phyloP scores from a whole-genome alignment of 2,113 vertebrate genomes.

The Anser brachyrhynchus region DNA sequence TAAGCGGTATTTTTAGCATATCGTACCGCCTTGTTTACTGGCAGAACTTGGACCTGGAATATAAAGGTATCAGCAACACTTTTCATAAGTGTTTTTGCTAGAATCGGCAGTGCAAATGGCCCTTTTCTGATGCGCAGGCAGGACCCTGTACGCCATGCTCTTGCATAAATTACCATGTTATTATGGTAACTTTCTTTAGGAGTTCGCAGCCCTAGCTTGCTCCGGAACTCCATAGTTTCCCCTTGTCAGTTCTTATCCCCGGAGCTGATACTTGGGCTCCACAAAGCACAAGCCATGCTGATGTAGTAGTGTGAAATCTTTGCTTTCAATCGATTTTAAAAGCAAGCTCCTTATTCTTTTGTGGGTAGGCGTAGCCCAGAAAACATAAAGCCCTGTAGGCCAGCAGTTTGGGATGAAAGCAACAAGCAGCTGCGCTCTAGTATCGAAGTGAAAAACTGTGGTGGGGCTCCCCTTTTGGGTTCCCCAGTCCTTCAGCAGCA shows the following conservation, averaged over 20 bases:
- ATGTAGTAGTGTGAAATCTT: constrained; percentile 61
- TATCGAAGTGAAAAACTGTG: neutral
- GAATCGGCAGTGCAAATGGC: neutral
- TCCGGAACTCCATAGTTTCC: neutral
- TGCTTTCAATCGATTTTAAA: constrained; percentile 43
- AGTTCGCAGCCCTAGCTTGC: neutral
- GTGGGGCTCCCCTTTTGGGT: neutral
- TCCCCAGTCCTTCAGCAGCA: neutral
- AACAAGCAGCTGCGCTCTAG: neutral
- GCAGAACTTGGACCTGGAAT: neutral
- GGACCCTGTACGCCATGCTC: neutral
- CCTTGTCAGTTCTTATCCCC: neutral
- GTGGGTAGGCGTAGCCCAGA: neutral
- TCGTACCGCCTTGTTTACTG: neutral
- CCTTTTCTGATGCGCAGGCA: constrained; percentile 24
- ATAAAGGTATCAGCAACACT: neutral
- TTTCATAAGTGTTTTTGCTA: neutral
- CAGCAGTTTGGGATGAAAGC: neutral
- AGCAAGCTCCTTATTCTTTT: neutral
- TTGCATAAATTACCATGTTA: constrained; percentile 60
- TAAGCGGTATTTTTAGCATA: neutral
- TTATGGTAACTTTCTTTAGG: constrained; percentile 31
- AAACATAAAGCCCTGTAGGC: neutral
- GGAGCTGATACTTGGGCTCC: neutral
- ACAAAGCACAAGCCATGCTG: constrained; percentile 45